phyloP scores from a whole-genome alignment of 2,797 vertebrate species.

The Notolepis coatsorum region DNA sequence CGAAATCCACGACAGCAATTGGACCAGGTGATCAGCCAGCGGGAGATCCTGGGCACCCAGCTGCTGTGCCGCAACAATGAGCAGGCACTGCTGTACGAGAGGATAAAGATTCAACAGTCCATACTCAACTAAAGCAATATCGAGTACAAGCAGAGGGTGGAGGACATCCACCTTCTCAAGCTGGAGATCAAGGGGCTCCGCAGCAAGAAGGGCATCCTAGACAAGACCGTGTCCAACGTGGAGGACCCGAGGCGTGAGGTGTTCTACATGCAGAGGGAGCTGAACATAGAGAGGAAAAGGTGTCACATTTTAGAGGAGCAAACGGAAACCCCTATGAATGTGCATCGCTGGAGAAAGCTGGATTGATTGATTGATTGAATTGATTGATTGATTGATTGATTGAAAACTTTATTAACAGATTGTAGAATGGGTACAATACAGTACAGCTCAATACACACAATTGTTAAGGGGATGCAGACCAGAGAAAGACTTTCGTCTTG shows the following conservation, averaged over 20 bases:
- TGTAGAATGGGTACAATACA: too few species aligned
- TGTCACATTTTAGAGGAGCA: conserved; percentile 88
- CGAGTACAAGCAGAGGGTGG: conserved; percentile 84
- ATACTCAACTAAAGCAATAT: conserved; percentile 84
- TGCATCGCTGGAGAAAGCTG: conserved; percentile 90
- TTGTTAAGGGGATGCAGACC: too few species aligned
- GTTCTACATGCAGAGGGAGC: conserved; percentile 82
- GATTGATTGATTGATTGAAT: too few species aligned
- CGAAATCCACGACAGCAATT: too few species aligned
- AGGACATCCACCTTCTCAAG: conserved; percentile 86
- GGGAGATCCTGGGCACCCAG: conserved; percentile 83
- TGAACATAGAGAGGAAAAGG: conserved; percentile 82
- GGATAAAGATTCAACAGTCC: conserved; percentile 90
- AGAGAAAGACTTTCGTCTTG: too few species aligned
- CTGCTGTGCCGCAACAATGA: conserved; percentile 85
- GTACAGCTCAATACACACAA: too few species aligned
- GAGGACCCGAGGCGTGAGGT: conserved; percentile 87
- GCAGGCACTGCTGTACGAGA: conserved; percentile 86
- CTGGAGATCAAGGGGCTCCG: conserved; percentile 87
- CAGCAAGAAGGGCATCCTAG: conserved; percentile 85
- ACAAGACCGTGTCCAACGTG: conserved; percentile 84
- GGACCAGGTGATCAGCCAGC: conserved; percentile 83
- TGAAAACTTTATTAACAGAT: too few species aligned
- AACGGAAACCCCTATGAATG: conserved; percentile 86
- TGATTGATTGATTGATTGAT: too few species aligned